Evolutionary conservation across 1,140 invertebrate genomes (phyloP), one percentile per base, ranked within the genome.

Genomic region (Cotesia glomerata): DNA sequence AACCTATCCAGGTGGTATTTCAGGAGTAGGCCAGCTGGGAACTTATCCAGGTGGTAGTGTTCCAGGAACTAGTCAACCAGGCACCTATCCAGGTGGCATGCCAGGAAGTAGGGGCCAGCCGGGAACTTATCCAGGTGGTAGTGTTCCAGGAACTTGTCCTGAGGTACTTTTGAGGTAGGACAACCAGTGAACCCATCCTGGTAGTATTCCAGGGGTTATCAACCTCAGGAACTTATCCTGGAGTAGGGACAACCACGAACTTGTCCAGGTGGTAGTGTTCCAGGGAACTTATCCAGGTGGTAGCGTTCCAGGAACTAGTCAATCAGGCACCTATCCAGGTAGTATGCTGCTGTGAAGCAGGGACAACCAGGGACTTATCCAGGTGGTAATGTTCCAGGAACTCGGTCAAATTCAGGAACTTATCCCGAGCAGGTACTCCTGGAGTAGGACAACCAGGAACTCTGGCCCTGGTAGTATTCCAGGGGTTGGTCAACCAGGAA

Each of bases 321-420:
- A 26, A 26, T 2, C 68, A 71, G 34, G 54, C 64, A 56, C 26
- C 9, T 69, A 58, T 9, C 70, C 39, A n/a, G n/a, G n/a, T n/a
- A n/a, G n/a, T n/a, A n/a, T n/a, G n/a, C n/a, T n/a, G n/a, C n/a
- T n/a, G n/a, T n/a, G n/a, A n/a, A n/a, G n/a, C n/a, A 16, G 71
- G 76, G 77, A 66, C 54, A 56, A 58, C 26, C 59, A 18, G 65
- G 32, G 56, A 72, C 52, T 63, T 69, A 69, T 61, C 70, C 61
- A 9, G 69, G 71, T n/a, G n/a, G n/a, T n/a, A n/a, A n/a, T n/a
- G n/a, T n/a, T n/a, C n/a, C n/a, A n/a, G n/a, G n/a, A n/a, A n/a
- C n/a, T n/a, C n/a, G n/a, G n/a, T n/a, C n/a, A n/a, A n/a, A n/a
- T n/a, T n/a, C n/a, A n/a, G n/a, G n/a, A n/a, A n/a, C n/a, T n/a